Conservation (phyloP, 2,797 vertebrate genomes). For the Echeneis naucrates region DNA sequence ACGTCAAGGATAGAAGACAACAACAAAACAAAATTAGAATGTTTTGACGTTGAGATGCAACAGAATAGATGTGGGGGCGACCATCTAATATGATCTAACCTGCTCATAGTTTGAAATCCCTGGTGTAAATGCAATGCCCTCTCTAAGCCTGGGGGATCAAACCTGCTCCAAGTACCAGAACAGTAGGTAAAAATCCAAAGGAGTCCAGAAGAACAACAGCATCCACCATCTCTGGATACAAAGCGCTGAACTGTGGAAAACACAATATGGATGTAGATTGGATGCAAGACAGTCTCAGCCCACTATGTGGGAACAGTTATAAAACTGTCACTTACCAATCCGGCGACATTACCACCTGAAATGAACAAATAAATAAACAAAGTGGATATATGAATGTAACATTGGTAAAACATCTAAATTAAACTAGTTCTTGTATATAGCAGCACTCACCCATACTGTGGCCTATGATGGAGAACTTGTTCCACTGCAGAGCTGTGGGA, state of each 20-base stretch:
- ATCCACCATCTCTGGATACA: constrained; percentile 94
- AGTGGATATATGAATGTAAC: constrained; percentile 2
- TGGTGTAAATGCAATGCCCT: not conserved
- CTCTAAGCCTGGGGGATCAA: not conserved
- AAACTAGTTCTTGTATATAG: constrained; percentile 7
- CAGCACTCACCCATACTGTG: constrained; percentile 95
- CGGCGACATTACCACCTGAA: constrained; percentile 84
- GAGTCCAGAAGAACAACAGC: constrained; percentile 88
- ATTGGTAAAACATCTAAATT: not conserved
- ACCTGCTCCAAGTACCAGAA: constrained; percentile 61
- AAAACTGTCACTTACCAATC: constrained; percentile 53
- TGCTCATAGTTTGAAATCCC: not conserved
- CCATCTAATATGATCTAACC: no score
- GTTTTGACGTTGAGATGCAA: no score
- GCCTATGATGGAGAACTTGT: constrained; percentile 89
- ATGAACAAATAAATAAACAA: constrained; percentile 34
- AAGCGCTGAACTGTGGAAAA: constrained; percentile 85
- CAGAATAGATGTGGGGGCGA: no score
- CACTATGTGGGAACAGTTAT: not conserved
- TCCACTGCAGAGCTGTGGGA: constrained; percentile 91
- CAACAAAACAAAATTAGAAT: no score
- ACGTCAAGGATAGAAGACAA: not conserved
- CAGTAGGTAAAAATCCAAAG: constrained; percentile 81
- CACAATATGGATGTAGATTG: not conserved
- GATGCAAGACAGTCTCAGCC: not conserved